These are phyloP conservation scores for Noctua janthe DNA, from an alignment of 2,888 invertebrate genomes.

Conservation along the genomic window DNA sequence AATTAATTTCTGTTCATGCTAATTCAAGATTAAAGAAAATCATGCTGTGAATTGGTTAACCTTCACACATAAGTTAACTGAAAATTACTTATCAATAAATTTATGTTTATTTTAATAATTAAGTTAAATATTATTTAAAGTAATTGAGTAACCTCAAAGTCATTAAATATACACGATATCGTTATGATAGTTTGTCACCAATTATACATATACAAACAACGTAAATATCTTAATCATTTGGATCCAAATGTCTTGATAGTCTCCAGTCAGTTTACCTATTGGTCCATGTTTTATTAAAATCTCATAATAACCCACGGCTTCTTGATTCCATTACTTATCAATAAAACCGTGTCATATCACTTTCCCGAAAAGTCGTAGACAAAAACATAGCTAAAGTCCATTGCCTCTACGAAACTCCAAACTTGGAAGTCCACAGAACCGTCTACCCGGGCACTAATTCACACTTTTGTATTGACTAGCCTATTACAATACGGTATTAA, in stretches of 20 bases:
- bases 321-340: background rate
- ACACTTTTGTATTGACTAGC: conserved; percentile 35
- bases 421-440: conserved; percentile 17
- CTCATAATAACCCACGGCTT: background rate
- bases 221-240: background rate
- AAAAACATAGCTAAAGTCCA: background rate
- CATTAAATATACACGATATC: background rate
- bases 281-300: background rate
- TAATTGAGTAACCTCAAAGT: background rate
- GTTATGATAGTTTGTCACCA: background rate
- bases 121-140: background rate
- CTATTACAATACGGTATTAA: conserved; percentile 50
- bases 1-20: conserved; percentile 24
- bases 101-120: background rate
- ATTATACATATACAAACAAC: background rate
- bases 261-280: too few relatives aligned
- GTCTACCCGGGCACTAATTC: conserved; percentile 41
- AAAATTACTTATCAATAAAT: conserved; percentile 12
- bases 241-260: background rate
- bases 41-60: conserved; percentile 44
- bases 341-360: background rate
- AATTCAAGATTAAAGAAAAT: conserved; percentile 20
- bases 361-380: background rate
- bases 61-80: conserved; percentile 14
- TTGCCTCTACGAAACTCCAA: background rate